A percentile compares a stretch with the other conserved stretches of the same genome.
Evolutionary conservation across 1,140 invertebrate species (phyloP).

Genomic region (Caenorhabditis tropicalis): DNA sequence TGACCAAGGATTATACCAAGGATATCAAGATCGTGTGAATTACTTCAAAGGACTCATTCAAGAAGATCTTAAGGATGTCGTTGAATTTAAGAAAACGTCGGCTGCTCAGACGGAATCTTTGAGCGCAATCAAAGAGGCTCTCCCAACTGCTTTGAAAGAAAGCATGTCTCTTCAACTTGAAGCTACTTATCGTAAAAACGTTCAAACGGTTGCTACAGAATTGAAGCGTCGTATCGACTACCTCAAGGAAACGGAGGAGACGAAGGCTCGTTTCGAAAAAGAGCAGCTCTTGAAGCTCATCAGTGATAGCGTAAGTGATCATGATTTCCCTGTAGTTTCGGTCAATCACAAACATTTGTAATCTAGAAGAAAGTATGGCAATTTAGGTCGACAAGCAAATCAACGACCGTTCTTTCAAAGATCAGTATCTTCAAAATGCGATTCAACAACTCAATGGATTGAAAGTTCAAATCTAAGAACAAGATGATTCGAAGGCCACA

Average conservation of each 20-base stretch:
- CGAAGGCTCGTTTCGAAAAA: constrained; percentile 67
- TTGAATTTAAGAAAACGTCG: constrained; percentile 70
- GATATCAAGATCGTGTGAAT: constrained; percentile 58
- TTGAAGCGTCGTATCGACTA: constrained; percentile 69
- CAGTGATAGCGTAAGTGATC: constrained; percentile 63
- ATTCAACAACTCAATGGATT: constrained; percentile 58
- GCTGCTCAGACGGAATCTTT: constrained; percentile 67
- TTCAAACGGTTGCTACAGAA: constrained; percentile 64
- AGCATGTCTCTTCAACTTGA: constrained; percentile 68
- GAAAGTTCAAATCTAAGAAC: too few relatives aligned
- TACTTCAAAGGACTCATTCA: constrained; percentile 65
- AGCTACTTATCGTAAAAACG: constrained; percentile 68
- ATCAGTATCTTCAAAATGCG: too few relatives aligned
- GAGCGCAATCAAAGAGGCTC: neutral
- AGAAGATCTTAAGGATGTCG: constrained; percentile 69
- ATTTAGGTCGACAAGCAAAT: constrained; percentile 46
- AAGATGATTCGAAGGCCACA: too few relatives aligned
- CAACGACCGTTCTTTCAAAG: too few relatives aligned
- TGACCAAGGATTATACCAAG: constrained; percentile 61
- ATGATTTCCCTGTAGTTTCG: too few relatives aligned
- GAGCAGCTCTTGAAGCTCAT: constrained; percentile 67
- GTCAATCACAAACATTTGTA: too few relatives aligned
- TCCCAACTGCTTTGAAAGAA: constrained; percentile 63
- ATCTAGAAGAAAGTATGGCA: too few relatives aligned
- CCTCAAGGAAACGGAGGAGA: constrained; percentile 69